Conservation (phyloP, 2,797 vertebrate species). For the Syngnathus acus region DNA sequence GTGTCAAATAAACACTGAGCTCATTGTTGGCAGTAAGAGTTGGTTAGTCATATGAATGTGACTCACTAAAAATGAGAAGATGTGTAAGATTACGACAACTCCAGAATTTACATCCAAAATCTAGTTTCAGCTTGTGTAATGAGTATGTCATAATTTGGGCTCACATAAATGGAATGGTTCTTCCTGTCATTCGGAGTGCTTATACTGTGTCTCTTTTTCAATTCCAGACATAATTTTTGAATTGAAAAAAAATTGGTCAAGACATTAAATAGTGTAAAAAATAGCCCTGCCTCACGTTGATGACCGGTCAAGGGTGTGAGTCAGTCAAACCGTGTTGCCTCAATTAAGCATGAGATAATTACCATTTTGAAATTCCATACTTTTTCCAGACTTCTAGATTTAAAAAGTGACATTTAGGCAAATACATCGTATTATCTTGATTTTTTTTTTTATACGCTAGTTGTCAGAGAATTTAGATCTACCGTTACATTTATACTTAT, state of each 20-base stretch:
- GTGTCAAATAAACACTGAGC: conserved; percentile 31
- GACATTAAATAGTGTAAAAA: background rate
- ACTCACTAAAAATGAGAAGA: conserved; percentile 47
- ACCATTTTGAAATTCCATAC: too few species aligned
- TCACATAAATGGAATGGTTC: background rate
- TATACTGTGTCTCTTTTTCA: background rate
- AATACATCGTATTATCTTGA: too few species aligned
- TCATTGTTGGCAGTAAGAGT: conserved; percentile 36
- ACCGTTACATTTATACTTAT: background rate
- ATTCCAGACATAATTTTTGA: background rate
- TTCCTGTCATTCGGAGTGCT: background rate
- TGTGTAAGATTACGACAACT: conserved; percentile 21
- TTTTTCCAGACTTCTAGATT: too few species aligned
- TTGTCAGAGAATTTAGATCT: too few species aligned
- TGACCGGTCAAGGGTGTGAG: too few species aligned
- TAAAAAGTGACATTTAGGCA: too few species aligned
- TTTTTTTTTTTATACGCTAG: too few species aligned
- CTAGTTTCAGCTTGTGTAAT: conserved; percentile 6
- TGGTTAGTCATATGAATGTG: conserved; percentile 34
- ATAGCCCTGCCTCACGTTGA: too few species aligned
- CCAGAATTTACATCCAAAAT: conserved; percentile 9
- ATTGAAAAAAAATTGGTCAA: too few species aligned
- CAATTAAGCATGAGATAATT: too few species aligned
- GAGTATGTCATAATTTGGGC: background rate
- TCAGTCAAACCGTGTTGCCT: too few species aligned